Evolutionary conservation across 92 coral and sea anemone genomes (phyloP).

Genomic region (Phenganax marumi): DNA sequence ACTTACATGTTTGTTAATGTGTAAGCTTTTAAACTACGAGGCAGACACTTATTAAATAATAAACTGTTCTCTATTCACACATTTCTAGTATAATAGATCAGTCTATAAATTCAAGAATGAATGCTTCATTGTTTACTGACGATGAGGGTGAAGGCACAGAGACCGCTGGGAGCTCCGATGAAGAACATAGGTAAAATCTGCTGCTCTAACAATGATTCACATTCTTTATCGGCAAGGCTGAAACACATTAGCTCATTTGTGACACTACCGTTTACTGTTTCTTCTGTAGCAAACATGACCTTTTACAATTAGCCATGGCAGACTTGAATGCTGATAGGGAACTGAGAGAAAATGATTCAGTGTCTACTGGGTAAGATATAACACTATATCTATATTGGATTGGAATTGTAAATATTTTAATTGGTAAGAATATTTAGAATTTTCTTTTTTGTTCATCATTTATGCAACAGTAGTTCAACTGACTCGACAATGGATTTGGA

Average conservation of each 20-base stretch:
- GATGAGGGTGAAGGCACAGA: background rate
- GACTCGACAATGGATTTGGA: slow-evolving; percentile 18
- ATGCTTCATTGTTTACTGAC: background rate
- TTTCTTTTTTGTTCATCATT: background rate
- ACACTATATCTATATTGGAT: no score
- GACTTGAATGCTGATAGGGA: slow-evolving; percentile 22
- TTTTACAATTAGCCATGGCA: slow-evolving; percentile 12
- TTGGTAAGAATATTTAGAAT: background rate
- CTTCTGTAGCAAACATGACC: background rate
- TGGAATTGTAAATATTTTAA: background rate
- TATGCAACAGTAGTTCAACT: slow-evolving; percentile 15
- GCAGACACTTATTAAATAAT: background rate
- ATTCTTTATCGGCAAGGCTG: no score
- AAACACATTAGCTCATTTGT: background rate
- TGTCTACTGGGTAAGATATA: slow-evolving; percentile 20
- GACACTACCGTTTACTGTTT: no score
- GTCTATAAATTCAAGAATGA: background rate
- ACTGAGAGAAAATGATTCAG: slow-evolving; percentile 12
- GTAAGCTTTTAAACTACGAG: background rate
- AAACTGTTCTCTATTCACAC: slow-evolving; percentile 14
- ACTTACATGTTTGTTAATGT: background rate
- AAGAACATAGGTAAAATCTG: background rate
- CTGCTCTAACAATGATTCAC: no score
- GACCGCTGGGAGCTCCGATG: background rate
- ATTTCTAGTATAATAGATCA: slow-evolving; percentile 9